These are phyloP conservation scores for Alloplasta piceator DNA, from an alignment of 2,888 invertebrate genomes.

Conservation along the genomic window DNA sequence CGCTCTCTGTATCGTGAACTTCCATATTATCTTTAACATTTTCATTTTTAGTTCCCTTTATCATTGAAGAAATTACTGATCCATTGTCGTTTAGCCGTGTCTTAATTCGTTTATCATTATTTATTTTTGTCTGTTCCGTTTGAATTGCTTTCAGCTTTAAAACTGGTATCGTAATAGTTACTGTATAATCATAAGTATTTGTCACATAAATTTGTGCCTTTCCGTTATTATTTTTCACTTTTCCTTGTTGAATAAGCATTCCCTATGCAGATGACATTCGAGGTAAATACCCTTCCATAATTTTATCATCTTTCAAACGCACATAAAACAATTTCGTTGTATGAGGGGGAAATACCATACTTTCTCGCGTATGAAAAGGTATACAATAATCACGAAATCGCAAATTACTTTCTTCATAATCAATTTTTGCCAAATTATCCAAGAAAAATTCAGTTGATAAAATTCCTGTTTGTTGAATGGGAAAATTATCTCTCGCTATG, in stretches of 20 bases:
- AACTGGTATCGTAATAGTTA: constrained; percentile 1
- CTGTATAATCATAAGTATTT: background rate
- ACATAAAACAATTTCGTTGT: background rate
- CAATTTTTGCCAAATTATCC: constrained; percentile 31
- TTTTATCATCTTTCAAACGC: too few relatives aligned
- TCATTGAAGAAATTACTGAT: too few relatives aligned
- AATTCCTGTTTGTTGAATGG: constrained; percentile 24
- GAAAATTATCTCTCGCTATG: constrained; percentile 14
- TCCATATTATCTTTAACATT: too few relatives aligned
- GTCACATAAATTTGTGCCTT: constrained; percentile 26
- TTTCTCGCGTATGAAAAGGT: constrained; percentile 20
- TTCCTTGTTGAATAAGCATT: constrained; percentile 11
- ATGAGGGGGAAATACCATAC: constrained; percentile 24
- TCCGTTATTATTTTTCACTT: constrained; percentile 2
- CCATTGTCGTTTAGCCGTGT: too few relatives aligned
- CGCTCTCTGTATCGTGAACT: too few relatives aligned
- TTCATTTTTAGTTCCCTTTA: too few relatives aligned
- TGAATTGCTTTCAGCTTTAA: background rate
- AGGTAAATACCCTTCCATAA: background rate
- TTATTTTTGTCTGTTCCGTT: background rate
- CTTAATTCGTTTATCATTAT: background rate
- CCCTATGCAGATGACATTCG: constrained; percentile 4
- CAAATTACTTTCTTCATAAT: constrained; percentile 29
- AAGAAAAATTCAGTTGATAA: constrained; percentile 22
- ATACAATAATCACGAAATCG: constrained; percentile 1